These are phyloP conservation scores for Polypterus senegalus DNA, from an alignment of 2,113 vertebrate genomes.

Conservation along the genomic window DNA sequence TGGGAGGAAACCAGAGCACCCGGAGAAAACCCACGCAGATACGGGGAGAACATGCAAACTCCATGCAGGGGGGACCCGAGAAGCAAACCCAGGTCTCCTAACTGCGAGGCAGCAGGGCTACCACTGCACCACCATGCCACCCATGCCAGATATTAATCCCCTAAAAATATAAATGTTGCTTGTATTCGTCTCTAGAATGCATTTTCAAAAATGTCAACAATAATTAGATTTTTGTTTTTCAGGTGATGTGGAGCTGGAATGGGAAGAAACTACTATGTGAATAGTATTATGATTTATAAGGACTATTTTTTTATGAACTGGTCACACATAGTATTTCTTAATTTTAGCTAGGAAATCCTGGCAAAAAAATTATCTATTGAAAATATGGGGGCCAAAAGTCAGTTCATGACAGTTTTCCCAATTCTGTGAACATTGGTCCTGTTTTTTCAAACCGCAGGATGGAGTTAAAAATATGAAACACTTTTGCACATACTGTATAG, in stretches of 20 bases:
- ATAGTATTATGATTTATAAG: slow-evolving; percentile 12
- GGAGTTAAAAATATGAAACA: neutral
- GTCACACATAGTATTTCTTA: neutral
- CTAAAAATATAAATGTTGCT: neutral
- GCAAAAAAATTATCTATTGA: neutral
- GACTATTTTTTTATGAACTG: neutral
- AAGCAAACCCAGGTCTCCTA: neutral
- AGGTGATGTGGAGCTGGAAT: slow-evolving; percentile 96
- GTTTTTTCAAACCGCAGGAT: neutral
- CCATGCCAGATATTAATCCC: too few relatives aligned
- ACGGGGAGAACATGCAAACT: neutral
- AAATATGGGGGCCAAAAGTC: neutral
- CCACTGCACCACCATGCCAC: too few relatives aligned
- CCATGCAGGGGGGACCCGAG: neutral
- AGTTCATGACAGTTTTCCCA: neutral
- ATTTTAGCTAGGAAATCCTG: neutral
- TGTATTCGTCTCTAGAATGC: neutral
- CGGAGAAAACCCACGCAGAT: too few relatives aligned
- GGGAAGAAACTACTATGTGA: slow-evolving; percentile 98
- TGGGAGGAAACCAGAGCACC: too few relatives aligned
- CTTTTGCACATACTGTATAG: too few relatives aligned
- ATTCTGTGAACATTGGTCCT: neutral
- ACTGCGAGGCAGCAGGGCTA: neutral
- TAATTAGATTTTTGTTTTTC: slow-evolving; percentile 22
- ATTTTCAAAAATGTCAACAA: neutral